phyloP scores from a whole-genome alignment of 2,888 invertebrate genomes.

The Tetragnatha montana region DNA sequence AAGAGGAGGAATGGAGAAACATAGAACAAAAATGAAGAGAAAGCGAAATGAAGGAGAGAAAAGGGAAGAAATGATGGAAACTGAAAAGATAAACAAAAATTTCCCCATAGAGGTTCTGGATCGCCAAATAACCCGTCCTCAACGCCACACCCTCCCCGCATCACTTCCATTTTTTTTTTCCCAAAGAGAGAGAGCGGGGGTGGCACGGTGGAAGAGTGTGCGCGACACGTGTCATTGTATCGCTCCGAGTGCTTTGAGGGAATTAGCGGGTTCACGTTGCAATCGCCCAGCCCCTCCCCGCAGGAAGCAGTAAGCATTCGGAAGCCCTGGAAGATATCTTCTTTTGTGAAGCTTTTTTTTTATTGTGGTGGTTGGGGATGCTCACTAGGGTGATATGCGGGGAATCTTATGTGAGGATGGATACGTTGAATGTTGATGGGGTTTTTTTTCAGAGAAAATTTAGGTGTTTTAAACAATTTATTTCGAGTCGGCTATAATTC shows the following conservation, averaged over 20 bases:
- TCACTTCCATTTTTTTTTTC: conserved; percentile 38
- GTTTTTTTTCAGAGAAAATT: too few species aligned
- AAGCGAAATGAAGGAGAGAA: conserved; percentile 38
- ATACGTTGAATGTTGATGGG: too few species aligned
- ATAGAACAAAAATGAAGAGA: conserved; percentile 32
- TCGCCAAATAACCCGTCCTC: neutral
- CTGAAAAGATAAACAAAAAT: too few species aligned
- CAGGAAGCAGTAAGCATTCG: too few species aligned
- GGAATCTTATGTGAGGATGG: too few species aligned
- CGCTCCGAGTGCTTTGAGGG: conserved; percentile 58
- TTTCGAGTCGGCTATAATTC: too few species aligned
- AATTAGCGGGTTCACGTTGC: conserved; percentile 57
- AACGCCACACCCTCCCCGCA: neutral
- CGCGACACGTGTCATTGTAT: conserved; percentile 63
- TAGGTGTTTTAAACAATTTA: too few species aligned
- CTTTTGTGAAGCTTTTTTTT: too few species aligned
- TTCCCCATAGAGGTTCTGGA: neutral
- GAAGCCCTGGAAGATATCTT: too few species aligned
- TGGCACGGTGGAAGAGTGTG: neutral
- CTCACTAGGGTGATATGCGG: too few species aligned
- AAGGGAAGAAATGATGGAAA: too few species aligned
- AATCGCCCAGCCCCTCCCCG: conserved; percentile 18
- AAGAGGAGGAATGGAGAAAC: neutral
- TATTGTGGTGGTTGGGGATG: too few species aligned
- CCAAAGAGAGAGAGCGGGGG: conserved; percentile 3